These are phyloP conservation scores for Miniopterus natalensis DNA, from an alignment of 2,113 vertebrate genomes.

Conservation along the genomic window DNA sequence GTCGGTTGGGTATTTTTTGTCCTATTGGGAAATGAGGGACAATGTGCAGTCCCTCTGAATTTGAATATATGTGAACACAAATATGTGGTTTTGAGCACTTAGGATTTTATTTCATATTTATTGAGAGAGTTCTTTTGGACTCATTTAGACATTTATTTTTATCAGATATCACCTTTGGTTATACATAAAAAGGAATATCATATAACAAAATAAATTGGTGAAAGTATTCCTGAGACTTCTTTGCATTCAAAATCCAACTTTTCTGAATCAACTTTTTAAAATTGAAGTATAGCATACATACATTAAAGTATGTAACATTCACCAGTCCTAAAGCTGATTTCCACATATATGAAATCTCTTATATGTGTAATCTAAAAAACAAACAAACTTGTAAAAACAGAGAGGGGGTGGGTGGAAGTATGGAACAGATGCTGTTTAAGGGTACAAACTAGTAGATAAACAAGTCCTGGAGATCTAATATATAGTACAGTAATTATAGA, in stretches of 20 bases:
- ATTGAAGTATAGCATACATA: not conserved
- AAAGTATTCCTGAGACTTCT: constrained; percentile 16
- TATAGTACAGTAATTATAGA: not conserved
- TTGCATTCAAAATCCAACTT: constrained; percentile 10
- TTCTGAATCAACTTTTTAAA: constrained; percentile 7
- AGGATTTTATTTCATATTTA: constrained; percentile 51
- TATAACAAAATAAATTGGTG: not conserved
- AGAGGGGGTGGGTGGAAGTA: not conserved
- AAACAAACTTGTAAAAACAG: not conserved
- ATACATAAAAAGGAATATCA: not conserved
- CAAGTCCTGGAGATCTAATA: not conserved
- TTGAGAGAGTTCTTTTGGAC: not conserved
- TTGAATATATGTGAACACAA: not conserved
- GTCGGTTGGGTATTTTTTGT: not conserved
- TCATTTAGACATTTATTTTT: constrained; percentile 9
- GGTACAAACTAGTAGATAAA: not conserved
- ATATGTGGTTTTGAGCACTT: not conserved
- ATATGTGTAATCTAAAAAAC: not conserved
- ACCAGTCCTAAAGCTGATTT: not conserved
- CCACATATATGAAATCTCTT: not conserved
- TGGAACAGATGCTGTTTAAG: not conserved
- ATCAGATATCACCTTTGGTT: not conserved
- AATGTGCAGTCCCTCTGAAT: not conserved
- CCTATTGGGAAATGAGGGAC: not conserved
- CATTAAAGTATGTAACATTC: not conserved